Evolutionary conservation across 2,113 vertebrate genomes (phyloP), one percentile per base, ranked within the genome.

Genomic region (Colossoma macropomum): DNA sequence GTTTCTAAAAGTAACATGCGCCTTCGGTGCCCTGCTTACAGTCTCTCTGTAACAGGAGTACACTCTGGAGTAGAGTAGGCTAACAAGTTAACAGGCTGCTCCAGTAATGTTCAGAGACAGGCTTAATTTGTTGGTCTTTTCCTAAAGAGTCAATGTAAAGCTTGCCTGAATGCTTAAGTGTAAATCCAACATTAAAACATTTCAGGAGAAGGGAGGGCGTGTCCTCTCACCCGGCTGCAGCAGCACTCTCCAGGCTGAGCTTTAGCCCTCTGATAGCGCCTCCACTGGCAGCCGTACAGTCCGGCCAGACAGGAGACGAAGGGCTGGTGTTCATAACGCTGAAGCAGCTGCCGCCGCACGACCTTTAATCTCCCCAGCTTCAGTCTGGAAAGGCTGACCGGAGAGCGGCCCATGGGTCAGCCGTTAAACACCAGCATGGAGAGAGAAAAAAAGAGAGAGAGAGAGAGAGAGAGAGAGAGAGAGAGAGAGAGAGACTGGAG

Each of bases 261-360:
- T 52, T 83, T 90, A 0, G 92, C 89, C 68, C 95, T 91, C 87
- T 96, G 95, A 89, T 97, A 96, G 23, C 95, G 90, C 81, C 92
- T 95, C 96, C 96, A 97, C 30, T 95, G 95, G 92, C 96, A 97
- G 86, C 96, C 96, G 75, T 97, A 97, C 74, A 97, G 91, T 0
- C 96, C 96, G 0, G 94, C 95, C 91, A 97, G 90, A 82, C 96
- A 96, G 83, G 96, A 96, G 89, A 96, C 89, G 72, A 96, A 96
- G 4, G 93, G 95, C 88, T 96, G 95, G 75, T 96, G 95, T 86
- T 96, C 94, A 1, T 96, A 97, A 32, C 92, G 91, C 89, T 96
- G 96, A 27, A 95, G 94, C 89, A 97, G 87, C 90, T 60, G 91
- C 78, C 92, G 89, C 28, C 95, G 94, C 28, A 96, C 94, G 83